phyloP scores from a whole-genome alignment of 2,888 invertebrate species.

The Pandemis heparana region DNA sequence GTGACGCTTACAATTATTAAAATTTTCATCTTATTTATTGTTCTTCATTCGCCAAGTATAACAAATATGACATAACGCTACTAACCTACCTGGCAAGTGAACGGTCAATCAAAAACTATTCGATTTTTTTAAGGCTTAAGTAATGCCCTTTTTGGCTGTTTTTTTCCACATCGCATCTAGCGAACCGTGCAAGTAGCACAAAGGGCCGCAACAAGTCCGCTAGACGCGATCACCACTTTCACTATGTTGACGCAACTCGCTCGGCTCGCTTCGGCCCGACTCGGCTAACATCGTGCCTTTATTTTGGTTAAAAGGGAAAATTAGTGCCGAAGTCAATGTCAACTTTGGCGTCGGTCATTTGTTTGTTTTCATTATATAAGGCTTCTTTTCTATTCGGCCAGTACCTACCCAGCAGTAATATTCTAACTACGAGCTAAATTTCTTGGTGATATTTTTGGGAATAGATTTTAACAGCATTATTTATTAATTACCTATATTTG shows the following conservation, averaged over 20 bases:
- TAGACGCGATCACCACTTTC: constrained; percentile 57
- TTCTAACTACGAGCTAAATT: neutral
- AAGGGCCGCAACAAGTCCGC: constrained; percentile 53
- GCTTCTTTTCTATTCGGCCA: neutral
- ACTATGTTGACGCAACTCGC: constrained; percentile 57
- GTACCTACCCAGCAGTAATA: no score
- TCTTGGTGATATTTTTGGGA: neutral
- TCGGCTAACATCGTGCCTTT: constrained; percentile 16
- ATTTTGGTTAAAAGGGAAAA: constrained; percentile 30
- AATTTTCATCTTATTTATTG: neutral
- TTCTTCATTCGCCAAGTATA: neutral
- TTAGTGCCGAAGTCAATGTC: constrained; percentile 11
- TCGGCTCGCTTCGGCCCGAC: neutral
- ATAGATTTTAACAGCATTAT: no score
- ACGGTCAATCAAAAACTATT: neutral
- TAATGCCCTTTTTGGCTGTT: constrained; percentile 14
- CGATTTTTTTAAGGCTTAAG: constrained; percentile 2
- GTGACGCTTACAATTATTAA: no score
- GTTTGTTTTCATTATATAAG: constrained; percentile 1
- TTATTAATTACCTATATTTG: no score
- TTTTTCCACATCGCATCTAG: constrained; percentile 28
- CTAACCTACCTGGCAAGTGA: neutral
- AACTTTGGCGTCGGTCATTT: neutral
- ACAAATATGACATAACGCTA: neutral
- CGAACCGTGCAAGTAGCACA: constrained; percentile 49